Evolutionary conservation across 2,888 invertebrate species (phyloP), one percentile per base, ranked within the genome.

Genomic region (Orthosia gothica): DNA sequence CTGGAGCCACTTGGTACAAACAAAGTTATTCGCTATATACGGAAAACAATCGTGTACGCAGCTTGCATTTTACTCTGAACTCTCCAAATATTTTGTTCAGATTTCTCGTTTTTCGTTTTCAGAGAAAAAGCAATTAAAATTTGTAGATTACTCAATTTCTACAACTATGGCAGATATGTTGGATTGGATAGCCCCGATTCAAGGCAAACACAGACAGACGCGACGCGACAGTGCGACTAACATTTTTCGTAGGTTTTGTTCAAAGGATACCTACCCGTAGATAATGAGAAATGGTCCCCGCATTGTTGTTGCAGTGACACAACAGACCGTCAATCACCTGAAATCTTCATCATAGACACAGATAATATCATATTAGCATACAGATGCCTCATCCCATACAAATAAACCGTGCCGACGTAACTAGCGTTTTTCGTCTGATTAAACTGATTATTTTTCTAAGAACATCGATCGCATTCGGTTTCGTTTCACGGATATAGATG

Each of bases 61-160:
- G n/a, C 7, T 61, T 52, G 18, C 2, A 15, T 16, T 50, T 40
- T 40, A 45, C 12, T 54, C 40, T 26, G 23, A 40, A 59, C 26
- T n/a, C 16, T 40, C 3, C 45, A 26, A 45, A 32, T 32, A 45
- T 55, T 13, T 9, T 13, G 11, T 26, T 49, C 32, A 13, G 23
- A 32, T 47, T 73, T 70, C 54, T 62, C 0, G 11, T 23, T 73
- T 70, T 59, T 57, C 0, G 13, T 23, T 62, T 62, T 32, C 40
- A 12, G 13, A 11, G 2, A 50, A 50, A 45, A 23, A 9, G 12
- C 49, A 15, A 49, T 49, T 23, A 18, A 20, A 57, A 47, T 20
- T 58, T 63, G 40, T 23, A 45, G 16, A 20, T 18, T 1, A 62
- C 54, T 7, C 11, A 62, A 40, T 52, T 64, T 32, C 18, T 3